Evolutionary conservation across 2,888 invertebrate species (phyloP), one percentile per base, ranked within the genome.

Genomic region (Metellina segmentata): DNA sequence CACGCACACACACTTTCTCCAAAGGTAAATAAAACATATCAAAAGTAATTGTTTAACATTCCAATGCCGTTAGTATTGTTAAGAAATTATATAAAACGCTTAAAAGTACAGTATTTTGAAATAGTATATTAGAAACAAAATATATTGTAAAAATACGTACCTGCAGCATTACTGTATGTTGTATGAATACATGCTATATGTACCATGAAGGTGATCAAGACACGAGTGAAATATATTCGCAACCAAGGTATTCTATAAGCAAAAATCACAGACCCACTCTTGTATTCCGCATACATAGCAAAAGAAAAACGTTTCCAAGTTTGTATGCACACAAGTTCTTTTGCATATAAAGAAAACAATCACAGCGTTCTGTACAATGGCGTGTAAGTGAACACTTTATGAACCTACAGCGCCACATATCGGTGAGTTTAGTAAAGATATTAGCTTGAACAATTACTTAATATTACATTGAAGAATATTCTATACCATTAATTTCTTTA

Each of bases 321-420:
- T 61, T 61, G 11, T 61, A 61, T 13, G 6, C 6, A 13, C 61
- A 34, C 34, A 34, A n/a, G 34, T 34, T 34, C 34, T 34, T 34
- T 34, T 61, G 61, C 61, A 61, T 61, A 11, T 61, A 61, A 11
- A 61, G 13, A 61, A 34, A 75, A 75, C 20, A 69, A 8, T 34
- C n/a, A 51, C 9, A 72, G 5, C 53, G 13, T 34, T n/a, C 8
- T 9, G 8, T 78, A 9, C 53, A 49, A 78, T 51, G 77, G 51
- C 77, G 70, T 61, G 49, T 49, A 53, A 11, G 53, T n/a, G n/a
- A 13, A 5, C 16, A 19, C 48, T 13, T 8, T 6, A 69, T 69
- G 83, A 79, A 48, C 91, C 75, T 7, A 61, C 79, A 91, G 91
- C 91, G 91, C 91, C 91, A 91, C 91, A 91, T 88, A 88, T 91